Evolutionary conservation across 1,140 invertebrate genomes (phyloP).

Genomic region (Drosophila saltans): DNA sequence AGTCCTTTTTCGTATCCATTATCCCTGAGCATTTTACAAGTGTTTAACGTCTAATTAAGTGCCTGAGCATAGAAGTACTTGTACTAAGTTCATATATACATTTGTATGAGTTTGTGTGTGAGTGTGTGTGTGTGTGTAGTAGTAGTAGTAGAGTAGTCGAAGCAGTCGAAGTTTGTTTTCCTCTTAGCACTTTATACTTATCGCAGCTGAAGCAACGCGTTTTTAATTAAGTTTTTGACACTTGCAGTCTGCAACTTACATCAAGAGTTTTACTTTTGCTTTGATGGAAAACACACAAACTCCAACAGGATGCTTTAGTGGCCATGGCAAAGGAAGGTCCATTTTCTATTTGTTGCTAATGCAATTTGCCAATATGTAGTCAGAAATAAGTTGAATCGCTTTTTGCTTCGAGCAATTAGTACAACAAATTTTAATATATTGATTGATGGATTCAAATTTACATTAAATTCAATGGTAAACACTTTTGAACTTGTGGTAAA

Average conservation of each 20-base stretch:
- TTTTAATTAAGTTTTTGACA: conserved; percentile 81
- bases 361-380: conserved; percentile 43
- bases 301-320: neutral
- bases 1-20: conserved; percentile 62
- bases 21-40: conserved; percentile 78
- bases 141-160: conserved; percentile 36
- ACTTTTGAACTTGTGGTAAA: neutral
- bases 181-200: conserved; percentile 44
- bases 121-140: conserved; percentile 9
- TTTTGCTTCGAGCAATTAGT: conserved; percentile 35
- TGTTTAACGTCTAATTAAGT: conserved; percentile 81
- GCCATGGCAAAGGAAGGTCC: neutral
- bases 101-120: conserved; percentile 16
- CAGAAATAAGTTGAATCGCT: conserved; percentile 21
- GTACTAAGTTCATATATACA: neutral
- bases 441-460: neutral
- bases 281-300: neutral
- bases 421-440: conserved; percentile 18
- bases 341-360: conserved; percentile 47
- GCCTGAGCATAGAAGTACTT: conserved; percentile 65
- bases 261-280: neutral
- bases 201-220: conserved; percentile 57
- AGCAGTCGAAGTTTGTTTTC: conserved; percentile 54
- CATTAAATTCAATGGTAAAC: neutral
- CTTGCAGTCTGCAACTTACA: conserved; percentile 50